A percentile compares a stretch with the other conserved stretches of the same genome.
Evolutionary conservation across 2,888 invertebrate genomes (phyloP).

Genomic region (Parasteatoda lunata): DNA sequence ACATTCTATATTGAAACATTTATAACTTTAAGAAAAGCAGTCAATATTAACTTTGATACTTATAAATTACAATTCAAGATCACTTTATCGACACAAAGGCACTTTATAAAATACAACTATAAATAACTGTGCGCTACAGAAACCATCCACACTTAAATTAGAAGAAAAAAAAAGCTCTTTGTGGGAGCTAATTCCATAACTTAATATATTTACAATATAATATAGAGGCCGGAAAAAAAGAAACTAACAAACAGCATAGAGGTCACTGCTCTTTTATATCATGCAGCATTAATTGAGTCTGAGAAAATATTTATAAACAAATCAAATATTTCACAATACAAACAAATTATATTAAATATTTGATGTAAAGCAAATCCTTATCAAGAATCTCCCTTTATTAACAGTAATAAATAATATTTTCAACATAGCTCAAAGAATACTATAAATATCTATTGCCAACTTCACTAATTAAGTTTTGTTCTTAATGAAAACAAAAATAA

Average conservation of each 20-base stretch:
- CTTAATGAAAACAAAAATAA: too few relatives aligned
- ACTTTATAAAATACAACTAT: slow-evolving; percentile 51
- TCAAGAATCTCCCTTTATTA: too few relatives aligned
- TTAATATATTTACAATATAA: slow-evolving; percentile 36
- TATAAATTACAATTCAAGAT: slow-evolving; percentile 28
- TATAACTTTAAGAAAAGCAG: slow-evolving; percentile 24
- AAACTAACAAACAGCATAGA: neutral
- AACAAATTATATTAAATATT: neutral
- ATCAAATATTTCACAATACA: too few relatives aligned
- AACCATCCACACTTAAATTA: slow-evolving; percentile 41
- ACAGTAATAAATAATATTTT: too few relatives aligned
- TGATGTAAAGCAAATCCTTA: too few relatives aligned
- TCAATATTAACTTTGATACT: slow-evolving; percentile 32
- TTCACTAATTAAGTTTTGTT: too few relatives aligned
- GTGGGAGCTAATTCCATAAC: slow-evolving; percentile 21
- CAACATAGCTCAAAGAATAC: too few relatives aligned
- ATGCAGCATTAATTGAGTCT: neutral
- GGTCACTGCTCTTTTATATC: neutral
- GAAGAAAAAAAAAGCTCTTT: slow-evolving; percentile 24
- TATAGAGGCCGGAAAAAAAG: slow-evolving; percentile 21
- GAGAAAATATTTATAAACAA: too few relatives aligned
- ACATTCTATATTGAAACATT: neutral
- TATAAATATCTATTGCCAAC: too few relatives aligned
- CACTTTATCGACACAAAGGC: slow-evolving; percentile 57
- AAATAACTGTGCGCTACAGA: slow-evolving; percentile 57